These are phyloP conservation scores for Rachycentron canadum DNA, from an alignment of 2,797 vertebrate genomes.

Conservation along the genomic window DNA sequence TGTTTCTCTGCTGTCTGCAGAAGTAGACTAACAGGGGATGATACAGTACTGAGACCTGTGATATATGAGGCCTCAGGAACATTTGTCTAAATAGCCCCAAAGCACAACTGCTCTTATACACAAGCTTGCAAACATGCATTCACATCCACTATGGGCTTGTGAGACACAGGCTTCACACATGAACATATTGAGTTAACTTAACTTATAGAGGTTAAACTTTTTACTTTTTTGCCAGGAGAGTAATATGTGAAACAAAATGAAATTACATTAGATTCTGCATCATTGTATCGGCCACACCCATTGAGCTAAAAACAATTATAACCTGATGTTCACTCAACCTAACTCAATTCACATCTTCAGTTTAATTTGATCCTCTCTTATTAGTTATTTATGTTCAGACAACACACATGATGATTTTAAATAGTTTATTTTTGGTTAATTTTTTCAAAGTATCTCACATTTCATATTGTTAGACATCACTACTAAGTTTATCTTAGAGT, in stretches of 20 bases:
- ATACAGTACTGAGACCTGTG: constrained; percentile 68
- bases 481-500: too few species aligned
- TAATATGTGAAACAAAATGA: not conserved
- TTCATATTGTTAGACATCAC: not conserved
- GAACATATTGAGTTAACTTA: constrained; percentile 1
- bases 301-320: not conserved
- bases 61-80: constrained; percentile 71
- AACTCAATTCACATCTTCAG: not conserved
- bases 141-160: constrained; percentile 2
- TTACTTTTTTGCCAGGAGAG: not conserved
- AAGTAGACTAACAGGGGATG: constrained; percentile 60
- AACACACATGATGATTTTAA: not conserved
- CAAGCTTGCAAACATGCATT: constrained; percentile 40
- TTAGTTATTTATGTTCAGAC: not conserved
- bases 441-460: too few species aligned
- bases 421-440: not conserved
- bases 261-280: too few species aligned
- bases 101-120: constrained; percentile 43
- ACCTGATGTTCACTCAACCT: not conserved
- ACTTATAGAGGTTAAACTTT: constrained; percentile 8
- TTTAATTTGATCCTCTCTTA: not conserved
- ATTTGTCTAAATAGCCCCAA: constrained; percentile 72
- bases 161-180: constrained; percentile 16
- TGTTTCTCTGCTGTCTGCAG: constrained; percentile 72
- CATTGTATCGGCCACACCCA: too few species aligned